These are phyloP conservation scores for Drosophila ambigua DNA, from an alignment of 1,140 invertebrate species.

Conservation along the genomic window DNA sequence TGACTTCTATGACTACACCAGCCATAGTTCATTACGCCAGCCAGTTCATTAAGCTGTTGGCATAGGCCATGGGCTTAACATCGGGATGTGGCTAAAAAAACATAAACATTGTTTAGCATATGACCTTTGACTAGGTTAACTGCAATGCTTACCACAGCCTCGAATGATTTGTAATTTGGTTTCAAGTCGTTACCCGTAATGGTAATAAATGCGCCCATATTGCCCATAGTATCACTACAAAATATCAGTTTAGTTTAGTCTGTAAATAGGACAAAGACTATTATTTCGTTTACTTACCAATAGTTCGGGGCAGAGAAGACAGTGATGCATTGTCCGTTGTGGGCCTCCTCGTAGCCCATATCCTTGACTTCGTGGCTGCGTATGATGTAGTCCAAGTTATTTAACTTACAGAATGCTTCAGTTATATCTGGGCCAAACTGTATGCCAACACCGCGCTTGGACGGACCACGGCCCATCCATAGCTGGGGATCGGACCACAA, in stretches of 20 bases:
- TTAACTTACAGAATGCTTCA: constrained; percentile 91
- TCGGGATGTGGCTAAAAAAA: constrained; percentile 95
- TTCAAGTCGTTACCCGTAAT: constrained; percentile 95
- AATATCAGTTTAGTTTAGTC: neutral
- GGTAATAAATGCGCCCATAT: constrained; percentile 98
- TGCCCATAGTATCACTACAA: constrained; percentile 98
- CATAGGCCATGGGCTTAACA: constrained; percentile 98
- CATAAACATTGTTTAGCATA: constrained; percentile 9
- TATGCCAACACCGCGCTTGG: constrained; percentile 98
- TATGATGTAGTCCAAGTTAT: constrained; percentile 96
- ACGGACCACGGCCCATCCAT: constrained; percentile 92
- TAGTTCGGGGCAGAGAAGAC: constrained; percentile 99
- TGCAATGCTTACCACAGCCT: constrained; percentile 88
- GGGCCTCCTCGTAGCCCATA: constrained; percentile 97
- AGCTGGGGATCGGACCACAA: constrained; percentile 99
- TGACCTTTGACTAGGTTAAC: no score
- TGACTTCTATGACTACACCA: constrained; percentile 71
- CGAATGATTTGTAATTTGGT: constrained; percentile 96
- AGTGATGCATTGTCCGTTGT: constrained; percentile 97
- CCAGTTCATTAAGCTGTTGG: constrained; percentile 87
- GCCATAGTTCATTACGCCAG: constrained; percentile 64
- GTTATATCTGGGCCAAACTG: constrained; percentile 99
- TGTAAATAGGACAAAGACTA: neutral
- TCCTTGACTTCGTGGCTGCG: constrained; percentile 99
- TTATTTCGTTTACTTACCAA: constrained; percentile 88